phyloP scores from a whole-genome alignment of 2,797 vertebrate species.

The Diglossa cyanea region DNA sequence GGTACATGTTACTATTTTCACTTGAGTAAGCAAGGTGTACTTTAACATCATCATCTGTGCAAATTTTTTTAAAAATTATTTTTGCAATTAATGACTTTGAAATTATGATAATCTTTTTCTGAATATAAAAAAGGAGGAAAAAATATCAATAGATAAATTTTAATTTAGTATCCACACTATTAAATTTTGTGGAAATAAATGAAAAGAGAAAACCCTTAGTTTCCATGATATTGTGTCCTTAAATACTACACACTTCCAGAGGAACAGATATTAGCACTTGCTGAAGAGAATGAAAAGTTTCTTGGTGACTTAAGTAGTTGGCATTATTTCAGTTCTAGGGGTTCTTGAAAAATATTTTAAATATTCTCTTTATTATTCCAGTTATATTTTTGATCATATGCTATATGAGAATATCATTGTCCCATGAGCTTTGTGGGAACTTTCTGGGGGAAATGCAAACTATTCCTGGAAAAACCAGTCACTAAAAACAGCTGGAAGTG shows the following conservation, averaged over 20 bases:
- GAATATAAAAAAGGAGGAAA: background rate
- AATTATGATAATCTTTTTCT: background rate
- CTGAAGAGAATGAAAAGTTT: background rate
- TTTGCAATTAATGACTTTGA: background rate
- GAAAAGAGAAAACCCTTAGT: background rate
- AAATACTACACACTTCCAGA: background rate
- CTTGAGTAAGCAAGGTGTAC: background rate
- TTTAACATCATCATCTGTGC: background rate
- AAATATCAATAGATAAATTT: background rate
- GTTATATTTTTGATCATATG: background rate
- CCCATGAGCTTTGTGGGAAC: background rate
- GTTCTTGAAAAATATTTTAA: background rate
- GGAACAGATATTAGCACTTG: background rate
- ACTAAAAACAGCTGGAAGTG: background rate
- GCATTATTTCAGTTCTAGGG: background rate
- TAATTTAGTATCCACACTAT: too few species aligned
- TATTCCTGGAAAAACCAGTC: background rate
- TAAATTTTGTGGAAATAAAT: background rate
- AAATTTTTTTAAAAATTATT: background rate
- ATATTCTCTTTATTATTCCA: background rate
- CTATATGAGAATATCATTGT: background rate
- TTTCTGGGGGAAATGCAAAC: background rate
- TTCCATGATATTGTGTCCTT: background rate
- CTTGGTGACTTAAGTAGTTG: background rate
- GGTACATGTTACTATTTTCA: background rate